Percentiles rank a stretch among this genome's conserved stretches.
These are phyloP conservation scores for sheep (Ovis aries) DNA, from an alignment of 2,113 vertebrate genomes.

Conservation along the genomic window ARS-UI_Ramb_v3.0 NC_056056.1:122409001-122409500, in stretches of 20 bases:
- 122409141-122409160: neutral
- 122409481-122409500: too few species aligned
- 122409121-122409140: neutral
- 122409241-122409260: neutral
- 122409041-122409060: neutral
- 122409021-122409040: accelerated
- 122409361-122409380: neutral
- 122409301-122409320: neutral
- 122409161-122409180: neutral
- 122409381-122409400: neutral
- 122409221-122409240: neutral
- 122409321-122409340: neutral
- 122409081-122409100: neutral
- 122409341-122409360: neutral
- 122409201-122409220: neutral
- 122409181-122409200: accelerated
- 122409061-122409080: neutral
- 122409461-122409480: too few species aligned
- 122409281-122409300: neutral
- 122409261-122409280: neutral
- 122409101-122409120: neutral
- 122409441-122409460: too few species aligned
- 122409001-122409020: neutral
- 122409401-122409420: too few species aligned
- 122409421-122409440: too few species aligned